Evolutionary conservation across 2,888 invertebrate genomes (phyloP), one percentile per base, ranked within the genome.

Genomic region (Agrochola litura): DNA sequence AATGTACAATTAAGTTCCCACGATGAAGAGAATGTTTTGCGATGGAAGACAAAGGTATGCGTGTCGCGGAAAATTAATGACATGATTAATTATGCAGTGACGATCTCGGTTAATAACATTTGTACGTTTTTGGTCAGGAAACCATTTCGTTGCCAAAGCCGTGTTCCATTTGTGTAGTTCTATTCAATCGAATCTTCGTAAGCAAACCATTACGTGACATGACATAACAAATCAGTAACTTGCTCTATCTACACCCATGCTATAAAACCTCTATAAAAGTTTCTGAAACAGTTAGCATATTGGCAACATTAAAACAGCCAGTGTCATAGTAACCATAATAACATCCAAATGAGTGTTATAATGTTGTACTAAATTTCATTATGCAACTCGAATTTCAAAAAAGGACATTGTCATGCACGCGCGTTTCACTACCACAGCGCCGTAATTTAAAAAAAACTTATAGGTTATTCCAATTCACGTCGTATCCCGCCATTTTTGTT

Each of bases 41-140:
- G 58, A 72, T 67, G 41, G 70, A 80, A 83, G 70, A 82, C 89
- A 87, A 84, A 83, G 78, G 72, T 76, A 80, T 87, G 78, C 78
- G 69, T 83, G 81, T 64, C 66, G 67, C 60, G 74, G 56, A 76
- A 76, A 64, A 78, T 76, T 78, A 79, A 88, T 79, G 52, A 56
- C 69, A 64, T 78, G 63, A 76, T 83, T 81, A 76, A 76, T 78
- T 46, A 81, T 73, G 61, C 65, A 54, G 58, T 81, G 70, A 77
- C 56, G 76, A 71, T 67, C 58, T 41, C 49, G 69, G 25, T 43
- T 73, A 76, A 80, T 85, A 70, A 80, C 46, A 56, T 12, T 37
- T 65, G 37, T 43, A 43, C 74, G 49, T n/a, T 84, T 87, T 76
- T 70, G 88, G 79, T 56, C 22, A 76, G 65, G 71, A 86, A 86